phyloP scores from a whole-genome alignment of 2,888 invertebrate species.

The Drosophila demipolita region DNA sequence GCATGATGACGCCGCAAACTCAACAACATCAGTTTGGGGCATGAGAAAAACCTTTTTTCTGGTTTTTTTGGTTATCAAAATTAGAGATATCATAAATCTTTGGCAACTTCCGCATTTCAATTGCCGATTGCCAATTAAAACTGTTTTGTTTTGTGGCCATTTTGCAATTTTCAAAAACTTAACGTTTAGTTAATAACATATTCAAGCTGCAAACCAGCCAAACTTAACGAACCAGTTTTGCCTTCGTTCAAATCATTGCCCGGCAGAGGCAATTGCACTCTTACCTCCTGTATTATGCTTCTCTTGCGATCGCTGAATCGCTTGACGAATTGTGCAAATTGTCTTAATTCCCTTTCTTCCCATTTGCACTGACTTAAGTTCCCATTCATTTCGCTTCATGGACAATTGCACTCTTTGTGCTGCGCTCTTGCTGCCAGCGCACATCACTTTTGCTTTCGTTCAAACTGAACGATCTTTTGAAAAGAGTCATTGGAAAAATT shows the following conservation, averaged over 20 bases:
- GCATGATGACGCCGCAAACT: conserved; percentile 74
- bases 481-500: conserved; percentile 9
- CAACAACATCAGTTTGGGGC: conserved; percentile 12
- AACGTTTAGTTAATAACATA: conserved; percentile 36
- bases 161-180: conserved; percentile 18
- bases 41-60: conserved; percentile 55
- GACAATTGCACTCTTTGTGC: conserved; percentile 14
- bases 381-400: neutral
- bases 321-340: neutral
- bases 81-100: conserved; percentile 63
- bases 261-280: conserved; percentile 9
- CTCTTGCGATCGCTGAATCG: conserved; percentile 1
- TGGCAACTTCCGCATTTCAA: conserved; percentile 70
- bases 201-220: conserved; percentile 57
- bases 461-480: conserved; percentile 16
- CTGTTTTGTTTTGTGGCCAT: conserved; percentile 21
- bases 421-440: conserved; percentile 21
- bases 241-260: conserved; percentile 50
- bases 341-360: neutral
- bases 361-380: neutral
- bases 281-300: neutral
- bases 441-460: conserved; percentile 26
- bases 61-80: conserved; percentile 11
- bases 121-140: conserved; percentile 44
- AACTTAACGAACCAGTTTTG: conserved; percentile 35